Evolutionary conservation across 1,140 invertebrate species (phyloP).

Genomic region (Halictus rubicundus): DNA sequence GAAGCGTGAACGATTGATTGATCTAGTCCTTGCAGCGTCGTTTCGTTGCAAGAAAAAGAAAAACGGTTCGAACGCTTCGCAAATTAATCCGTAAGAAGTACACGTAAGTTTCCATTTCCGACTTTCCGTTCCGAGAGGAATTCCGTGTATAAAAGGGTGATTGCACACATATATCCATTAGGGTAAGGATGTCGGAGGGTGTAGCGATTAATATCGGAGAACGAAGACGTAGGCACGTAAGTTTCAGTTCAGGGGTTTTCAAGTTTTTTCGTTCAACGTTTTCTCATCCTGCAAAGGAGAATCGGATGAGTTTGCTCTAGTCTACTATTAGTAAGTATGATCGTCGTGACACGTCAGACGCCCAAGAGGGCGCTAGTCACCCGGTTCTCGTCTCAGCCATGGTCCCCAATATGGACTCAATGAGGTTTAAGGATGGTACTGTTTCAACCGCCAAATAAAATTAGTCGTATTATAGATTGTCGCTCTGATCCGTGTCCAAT

Average conservation of each 20-base stretch:
- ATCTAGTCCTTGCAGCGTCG: slow-evolving; percentile 23
- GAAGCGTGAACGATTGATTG: not conserved
- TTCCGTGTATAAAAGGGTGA: not conserved
- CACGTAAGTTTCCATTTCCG: slow-evolving; percentile 46
- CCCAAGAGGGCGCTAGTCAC: slow-evolving; percentile 24
- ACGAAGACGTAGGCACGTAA: slow-evolving; percentile 45
- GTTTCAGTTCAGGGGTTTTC: slow-evolving; percentile 53
- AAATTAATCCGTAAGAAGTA: slow-evolving; percentile 8
- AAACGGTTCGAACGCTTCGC: slow-evolving; percentile 5
- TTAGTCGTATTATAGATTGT: slow-evolving; percentile 36
- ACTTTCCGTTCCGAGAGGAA: slow-evolving; percentile 12
- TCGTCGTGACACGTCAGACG: slow-evolving; percentile 44
- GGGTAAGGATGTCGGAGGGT: not conserved
- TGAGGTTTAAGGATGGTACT: slow-evolving; percentile 11
- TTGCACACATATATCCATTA: slow-evolving; percentile 20
- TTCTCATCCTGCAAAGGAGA: slow-evolving; percentile 54
- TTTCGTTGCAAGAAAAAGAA: not conserved
- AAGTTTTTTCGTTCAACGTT: slow-evolving; percentile 59
- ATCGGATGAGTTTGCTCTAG: slow-evolving; percentile 66
- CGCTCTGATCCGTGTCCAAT: slow-evolving; percentile 52
- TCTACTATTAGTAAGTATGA: slow-evolving; percentile 66
- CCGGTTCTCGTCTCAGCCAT: not conserved
- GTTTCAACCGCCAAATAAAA: slow-evolving; percentile 25
- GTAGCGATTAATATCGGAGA: slow-evolving; percentile 10
- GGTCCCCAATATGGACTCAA: not conserved